These are phyloP conservation scores for Hypselothyrea guttata DNA, from an alignment of 2,888 invertebrate genomes.

Conservation along the genomic window DNA sequence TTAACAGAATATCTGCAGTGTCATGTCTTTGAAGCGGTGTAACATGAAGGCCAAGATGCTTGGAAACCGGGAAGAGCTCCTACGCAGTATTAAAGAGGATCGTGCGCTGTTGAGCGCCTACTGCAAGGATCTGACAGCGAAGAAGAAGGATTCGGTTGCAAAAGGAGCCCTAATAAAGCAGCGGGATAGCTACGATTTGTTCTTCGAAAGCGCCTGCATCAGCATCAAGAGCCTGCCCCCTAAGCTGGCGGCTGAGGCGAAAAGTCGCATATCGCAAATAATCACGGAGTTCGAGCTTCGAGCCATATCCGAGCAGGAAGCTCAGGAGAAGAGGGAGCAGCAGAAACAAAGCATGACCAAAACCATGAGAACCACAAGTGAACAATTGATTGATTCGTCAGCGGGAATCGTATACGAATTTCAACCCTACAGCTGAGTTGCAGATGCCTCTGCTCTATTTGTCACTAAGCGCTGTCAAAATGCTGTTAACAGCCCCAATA, in stretches of 20 bases:
- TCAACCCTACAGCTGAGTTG: constrained; percentile 40
- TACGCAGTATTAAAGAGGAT: constrained; percentile 57
- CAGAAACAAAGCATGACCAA: constrained; percentile 3
- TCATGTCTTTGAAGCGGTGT: constrained; percentile 29
- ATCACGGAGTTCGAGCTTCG: constrained; percentile 76
- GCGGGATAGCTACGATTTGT: constrained; percentile 71
- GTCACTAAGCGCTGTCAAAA: constrained; percentile 12
- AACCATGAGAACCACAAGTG: constrained; percentile 8
- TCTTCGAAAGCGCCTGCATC: constrained; percentile 77
- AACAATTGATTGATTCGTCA: constrained; percentile 15
- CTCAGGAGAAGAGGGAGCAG: constrained; percentile 14
- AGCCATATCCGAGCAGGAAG: constrained; percentile 74
- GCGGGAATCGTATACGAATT: constrained; percentile 53
- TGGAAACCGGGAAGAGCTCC: constrained; percentile 48
- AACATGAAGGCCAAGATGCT: constrained; percentile 22
- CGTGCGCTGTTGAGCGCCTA: constrained; percentile 50
- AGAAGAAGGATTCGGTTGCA: not conserved
- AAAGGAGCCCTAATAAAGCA: constrained; percentile 15
- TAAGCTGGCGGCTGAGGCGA: constrained; percentile 75
- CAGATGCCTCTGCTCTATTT: constrained; percentile 16
- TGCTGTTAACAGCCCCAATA: not conserved
- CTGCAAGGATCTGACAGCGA: constrained; percentile 35
- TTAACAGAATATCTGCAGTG: not conserved
- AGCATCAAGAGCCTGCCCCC: constrained; percentile 74
- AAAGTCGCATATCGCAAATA: constrained; percentile 74